Percentiles rank a stretch among this genome's conserved stretches.
Evolutionary conservation across 2,113 vertebrate species (phyloP).

Genomic region (Struthio camelus): DNA sequence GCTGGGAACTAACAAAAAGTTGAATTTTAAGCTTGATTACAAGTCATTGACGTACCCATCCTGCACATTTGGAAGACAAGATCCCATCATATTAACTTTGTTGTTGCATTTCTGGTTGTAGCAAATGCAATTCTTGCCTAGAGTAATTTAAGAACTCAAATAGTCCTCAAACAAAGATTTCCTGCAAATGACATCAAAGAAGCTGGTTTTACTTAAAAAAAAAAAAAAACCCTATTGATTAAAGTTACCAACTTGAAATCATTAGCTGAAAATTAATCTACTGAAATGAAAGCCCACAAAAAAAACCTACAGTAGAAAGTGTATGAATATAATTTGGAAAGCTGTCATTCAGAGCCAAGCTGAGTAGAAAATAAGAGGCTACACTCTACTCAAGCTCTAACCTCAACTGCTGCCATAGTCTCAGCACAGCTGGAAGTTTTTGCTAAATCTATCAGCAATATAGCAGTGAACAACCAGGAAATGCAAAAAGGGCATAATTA

Average conservation of each 20-base stretch:
- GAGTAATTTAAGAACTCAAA: background rate
- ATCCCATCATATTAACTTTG: background rate
- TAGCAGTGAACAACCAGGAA: background rate
- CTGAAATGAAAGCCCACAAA: background rate
- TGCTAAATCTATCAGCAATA: slow-evolving; percentile 1
- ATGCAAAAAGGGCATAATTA: background rate
- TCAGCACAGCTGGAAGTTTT: slow-evolving; percentile 19
- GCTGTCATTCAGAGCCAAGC: background rate
- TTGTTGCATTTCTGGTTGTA: background rate
- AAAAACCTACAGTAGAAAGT: background rate
- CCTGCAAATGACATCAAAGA: background rate
- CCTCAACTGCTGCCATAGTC: background rate
- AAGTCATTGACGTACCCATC: fast-evolving
- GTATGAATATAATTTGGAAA: background rate
- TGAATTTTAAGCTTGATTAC: background rate
- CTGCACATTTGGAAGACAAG: background rate
- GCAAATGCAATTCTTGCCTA: background rate
- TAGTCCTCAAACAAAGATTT: background rate
- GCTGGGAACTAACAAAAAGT: background rate
- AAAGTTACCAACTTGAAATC: background rate
- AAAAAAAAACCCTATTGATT: background rate
- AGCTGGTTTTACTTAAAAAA: background rate
- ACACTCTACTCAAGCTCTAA: background rate
- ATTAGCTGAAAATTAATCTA: background rate
- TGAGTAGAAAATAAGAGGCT: slow-evolving; percentile 7